Base-by-base conservation (phyloP, 2,113 vertebrate species). In the Anas platyrhynchos region DNA sequence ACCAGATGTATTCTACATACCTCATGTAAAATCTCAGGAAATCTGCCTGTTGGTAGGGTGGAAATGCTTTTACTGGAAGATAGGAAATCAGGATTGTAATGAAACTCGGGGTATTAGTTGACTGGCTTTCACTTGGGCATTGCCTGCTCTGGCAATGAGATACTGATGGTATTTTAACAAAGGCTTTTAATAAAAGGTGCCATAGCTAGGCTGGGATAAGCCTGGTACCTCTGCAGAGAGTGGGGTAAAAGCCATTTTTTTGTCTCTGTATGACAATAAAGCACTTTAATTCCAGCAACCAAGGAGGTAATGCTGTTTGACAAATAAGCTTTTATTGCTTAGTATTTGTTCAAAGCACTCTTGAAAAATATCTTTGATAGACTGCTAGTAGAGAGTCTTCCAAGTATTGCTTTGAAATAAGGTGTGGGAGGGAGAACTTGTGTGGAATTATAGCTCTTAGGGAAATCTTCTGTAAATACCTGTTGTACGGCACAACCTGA, bases 51-150 rank as follows among this genome's bases (percentile, higher is more conserved):
- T 27, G 48, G 3, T 41, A n/a, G 48, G 48, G 55, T 55, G n/a
- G 50, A 27, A 81, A 41, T 71, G 13, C 22, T 25, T 41, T 63
- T 21, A 27, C 32, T 43, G 77, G 61, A 32, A 1, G 58, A 29
- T 26, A 20, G 46, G 58, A 61, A 13, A 11, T 17, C 0, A 0
- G 46, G 52, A 11, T 82, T 48, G 9, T 8, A 1, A 1, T 14
- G 31, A 32, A 59, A 22, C 32, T 34, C 26, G 41, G 41, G 4
- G 8, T 34, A 31, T 73, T 20, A 16, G 6, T 26, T 36, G 55
- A 13, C 13, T 26, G 26, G 41, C 34, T 31, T 43, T 61, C 0
- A 3, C 9, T 50, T 38, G 13, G 46, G 27, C 32, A 9, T 18
- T 0, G 0, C 38, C 46, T 44, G 26, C 20, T 75, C 63, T 52